These are phyloP conservation scores for Ceramica pisi DNA, from an alignment of 2,888 invertebrate genomes.

Conservation along the genomic window DNA sequence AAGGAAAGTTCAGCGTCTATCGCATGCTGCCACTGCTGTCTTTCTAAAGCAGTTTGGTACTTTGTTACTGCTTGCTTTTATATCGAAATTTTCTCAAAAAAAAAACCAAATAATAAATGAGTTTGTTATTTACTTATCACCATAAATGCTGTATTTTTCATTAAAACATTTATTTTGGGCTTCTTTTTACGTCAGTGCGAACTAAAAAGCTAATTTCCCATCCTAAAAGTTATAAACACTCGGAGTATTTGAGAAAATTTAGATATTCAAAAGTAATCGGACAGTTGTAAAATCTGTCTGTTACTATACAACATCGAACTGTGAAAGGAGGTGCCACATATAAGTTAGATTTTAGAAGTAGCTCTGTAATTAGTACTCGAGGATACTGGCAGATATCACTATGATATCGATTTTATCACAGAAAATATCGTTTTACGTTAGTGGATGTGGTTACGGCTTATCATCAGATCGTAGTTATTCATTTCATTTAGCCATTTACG, in stretches of 20 bases:
- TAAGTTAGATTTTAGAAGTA: constrained; percentile 72
- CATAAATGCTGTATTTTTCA: neutral
- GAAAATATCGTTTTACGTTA: neutral
- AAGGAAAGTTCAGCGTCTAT: constrained; percentile 59
- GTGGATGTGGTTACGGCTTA: neutral
- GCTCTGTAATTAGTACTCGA: constrained; percentile 68
- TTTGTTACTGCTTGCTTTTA: constrained; percentile 54
- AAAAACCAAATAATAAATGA: neutral
- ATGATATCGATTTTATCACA: neutral
- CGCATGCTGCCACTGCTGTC: constrained; percentile 76
- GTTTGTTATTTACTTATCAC: neutral
- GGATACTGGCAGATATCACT: constrained; percentile 62
- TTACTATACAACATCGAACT: constrained; percentile 77
- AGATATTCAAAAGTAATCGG: constrained; percentile 60
- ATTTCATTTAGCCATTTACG: too few relatives aligned
- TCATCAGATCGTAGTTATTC: constrained; percentile 1
- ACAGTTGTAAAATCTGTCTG: constrained; percentile 50
- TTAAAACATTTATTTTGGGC: neutral
- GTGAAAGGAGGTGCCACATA: constrained; percentile 77
- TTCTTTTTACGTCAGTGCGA: neutral
- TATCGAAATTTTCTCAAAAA: constrained; percentile 60
- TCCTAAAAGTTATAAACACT: neutral
- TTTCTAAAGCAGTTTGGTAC: constrained; percentile 69
- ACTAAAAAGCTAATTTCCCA: neutral
- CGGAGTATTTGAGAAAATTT: constrained; percentile 56